Conservation (phyloP, 1,140 invertebrate species). For the Aradophagus sp. region DNA sequence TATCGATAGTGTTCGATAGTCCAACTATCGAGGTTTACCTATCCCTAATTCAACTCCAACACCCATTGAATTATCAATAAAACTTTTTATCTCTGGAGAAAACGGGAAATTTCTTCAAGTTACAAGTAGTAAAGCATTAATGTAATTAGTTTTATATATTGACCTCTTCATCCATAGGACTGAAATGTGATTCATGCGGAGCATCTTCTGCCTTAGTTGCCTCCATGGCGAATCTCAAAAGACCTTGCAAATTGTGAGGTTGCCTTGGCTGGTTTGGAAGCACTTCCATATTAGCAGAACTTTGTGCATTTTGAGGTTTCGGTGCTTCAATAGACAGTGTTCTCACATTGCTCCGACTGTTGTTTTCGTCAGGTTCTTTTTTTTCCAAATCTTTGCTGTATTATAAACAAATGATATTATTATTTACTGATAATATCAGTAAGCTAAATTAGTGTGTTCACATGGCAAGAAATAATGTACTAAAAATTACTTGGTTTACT, state of each 20-base stretch:
- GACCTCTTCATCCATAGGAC: constrained; percentile 79
- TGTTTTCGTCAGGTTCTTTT: constrained; percentile 41
- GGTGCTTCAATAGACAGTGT: constrained; percentile 67
- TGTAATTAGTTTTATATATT: constrained; percentile 7
- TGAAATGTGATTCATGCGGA: constrained; percentile 68
- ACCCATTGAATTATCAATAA: too few species aligned
- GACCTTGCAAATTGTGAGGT: constrained; percentile 75
- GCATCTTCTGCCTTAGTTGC: constrained; percentile 77
- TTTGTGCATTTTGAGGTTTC: constrained; percentile 37
- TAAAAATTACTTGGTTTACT: too few species aligned
- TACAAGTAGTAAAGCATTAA: too few species aligned
- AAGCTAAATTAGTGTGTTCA: too few species aligned
- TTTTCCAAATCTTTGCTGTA: constrained; percentile 51
- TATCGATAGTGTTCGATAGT: constrained; percentile 1
- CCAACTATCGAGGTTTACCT: constrained; percentile 3
- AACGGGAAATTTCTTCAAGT: too few species aligned
- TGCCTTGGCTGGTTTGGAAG: constrained; percentile 69
- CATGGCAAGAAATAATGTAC: too few species aligned
- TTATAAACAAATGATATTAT: too few species aligned
- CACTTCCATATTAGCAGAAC: constrained; percentile 23
- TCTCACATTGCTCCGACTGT: constrained; percentile 55
- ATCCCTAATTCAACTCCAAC: background rate
- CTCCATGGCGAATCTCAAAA: constrained; percentile 80
- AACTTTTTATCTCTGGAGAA: too few species aligned
- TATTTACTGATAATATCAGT: too few species aligned